These are phyloP conservation scores for Genyomyrus donnyi DNA, from an alignment of 2,113 vertebrate species.

Conservation along the genomic window DNA sequence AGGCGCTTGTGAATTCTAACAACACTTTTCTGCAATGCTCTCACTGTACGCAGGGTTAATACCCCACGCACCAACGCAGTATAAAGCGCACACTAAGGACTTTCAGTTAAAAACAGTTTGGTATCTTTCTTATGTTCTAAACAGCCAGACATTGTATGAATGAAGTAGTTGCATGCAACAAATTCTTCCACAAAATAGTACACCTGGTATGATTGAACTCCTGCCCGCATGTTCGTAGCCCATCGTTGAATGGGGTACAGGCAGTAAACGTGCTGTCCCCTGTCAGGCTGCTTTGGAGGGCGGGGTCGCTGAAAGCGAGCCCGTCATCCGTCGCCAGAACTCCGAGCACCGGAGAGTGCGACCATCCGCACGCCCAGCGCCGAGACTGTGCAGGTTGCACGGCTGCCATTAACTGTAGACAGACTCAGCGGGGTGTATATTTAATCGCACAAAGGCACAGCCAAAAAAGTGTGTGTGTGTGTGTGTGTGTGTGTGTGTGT, in stretches of 20 bases:
- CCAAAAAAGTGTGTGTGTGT: neutral
- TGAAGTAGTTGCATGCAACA: neutral
- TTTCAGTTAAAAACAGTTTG: neutral
- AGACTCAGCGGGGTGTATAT: neutral
- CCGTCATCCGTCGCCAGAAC: neutral
- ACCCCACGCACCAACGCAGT: neutral
- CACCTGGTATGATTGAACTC: neutral
- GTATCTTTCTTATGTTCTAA: neutral
- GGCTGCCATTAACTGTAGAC: neutral
- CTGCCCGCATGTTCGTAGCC: neutral
- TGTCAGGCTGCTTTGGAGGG: constrained; percentile 8
- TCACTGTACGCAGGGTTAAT: neutral
- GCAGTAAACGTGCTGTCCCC: neutral
- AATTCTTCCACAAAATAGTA: neutral
- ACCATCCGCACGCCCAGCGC: neutral
- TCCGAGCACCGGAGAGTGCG: neutral
- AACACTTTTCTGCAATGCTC: neutral
- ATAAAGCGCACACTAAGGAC: neutral
- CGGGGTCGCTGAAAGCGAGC: constrained; percentile 4
- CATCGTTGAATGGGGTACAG: neutral
- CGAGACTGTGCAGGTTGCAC: neutral
- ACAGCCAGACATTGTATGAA: neutral
- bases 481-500: neutral
- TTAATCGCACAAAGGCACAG: constrained; percentile 9
- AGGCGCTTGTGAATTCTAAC: constrained; percentile 8